Evolutionary conservation across 2,113 vertebrate species (phyloP), one percentile per base, ranked within the genome.

Genomic region (Antechinus flavipes): DNA sequence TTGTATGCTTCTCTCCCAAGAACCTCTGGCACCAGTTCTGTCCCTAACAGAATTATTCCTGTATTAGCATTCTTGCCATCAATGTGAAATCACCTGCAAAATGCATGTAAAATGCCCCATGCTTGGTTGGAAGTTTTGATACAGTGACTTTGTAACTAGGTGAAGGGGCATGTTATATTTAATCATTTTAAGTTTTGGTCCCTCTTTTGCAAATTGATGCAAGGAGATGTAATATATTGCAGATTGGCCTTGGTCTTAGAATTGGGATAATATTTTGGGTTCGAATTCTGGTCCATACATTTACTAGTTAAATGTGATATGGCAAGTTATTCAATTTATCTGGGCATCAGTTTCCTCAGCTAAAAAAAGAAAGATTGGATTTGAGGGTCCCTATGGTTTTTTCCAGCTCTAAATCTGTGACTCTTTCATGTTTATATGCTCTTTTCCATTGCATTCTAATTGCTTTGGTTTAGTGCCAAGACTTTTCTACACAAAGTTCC

Each of bases 371-470:
- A 16, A 2, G 4, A 19, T 42, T 84, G 16, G 16, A 23, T n/a
- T n/a, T 42, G n/a, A 84, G 8, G 6, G 7, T n/a, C 19, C 19
- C n/a, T 84, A n/a, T 76, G 68, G 6, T 84, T 42, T 42, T 14
- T 84, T 42, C 16, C n/a, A 84, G 68, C 68, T 84, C 68, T 84
- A 42, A 84, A 84, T 84, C 1, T 76, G 35, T 76, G 61, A n/a
- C 5, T n/a, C 68, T 84, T 84, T 84, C 16, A 23, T 42, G n/a
- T 84, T 84, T 84, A 84, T 84, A 84, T 6, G 23, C 19, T 84
- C 24, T 96, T 94, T 97, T 94, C 14, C 9, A 53, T 2, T 7
- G 2, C 19, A 91, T n/a, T 95, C 91, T 90, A 95, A 92, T 92
- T 53, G 91, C 30, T 96, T 95, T 22, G 54, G 2, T 91, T 96